Conservation (phyloP, 1,140 invertebrate species). For the Procambarus clarkii region DNA sequence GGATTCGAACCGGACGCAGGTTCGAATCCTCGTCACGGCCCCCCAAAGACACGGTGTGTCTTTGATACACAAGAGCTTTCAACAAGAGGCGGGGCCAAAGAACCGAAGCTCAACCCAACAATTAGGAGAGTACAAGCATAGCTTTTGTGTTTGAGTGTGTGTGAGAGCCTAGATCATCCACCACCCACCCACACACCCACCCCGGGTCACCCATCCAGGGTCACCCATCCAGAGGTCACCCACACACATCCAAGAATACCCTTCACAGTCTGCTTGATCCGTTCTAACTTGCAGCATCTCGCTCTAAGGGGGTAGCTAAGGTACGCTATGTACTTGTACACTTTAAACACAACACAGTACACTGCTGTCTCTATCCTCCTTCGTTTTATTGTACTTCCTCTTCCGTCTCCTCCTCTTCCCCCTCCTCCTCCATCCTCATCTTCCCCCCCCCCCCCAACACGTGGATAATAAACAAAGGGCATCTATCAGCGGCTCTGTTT, state of each 20-base stretch:
- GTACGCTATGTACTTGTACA: background rate
- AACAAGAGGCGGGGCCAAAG: too few relatives aligned
- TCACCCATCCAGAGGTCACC: background rate
- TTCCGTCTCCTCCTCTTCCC: background rate
- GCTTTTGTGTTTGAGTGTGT: background rate
- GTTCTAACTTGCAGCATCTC: too few relatives aligned
- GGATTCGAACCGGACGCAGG: too few relatives aligned
- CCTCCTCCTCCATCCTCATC: background rate
- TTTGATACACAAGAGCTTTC: too few relatives aligned
- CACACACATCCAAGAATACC: background rate
- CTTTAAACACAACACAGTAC: background rate
- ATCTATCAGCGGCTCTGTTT: too few relatives aligned
- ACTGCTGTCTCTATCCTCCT: background rate
- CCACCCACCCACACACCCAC: too few relatives aligned
- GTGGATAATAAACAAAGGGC: too few relatives aligned
- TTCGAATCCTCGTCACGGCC: too few relatives aligned
- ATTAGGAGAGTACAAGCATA: too few relatives aligned
- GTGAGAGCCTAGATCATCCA: background rate
- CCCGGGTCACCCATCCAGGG: background rate
- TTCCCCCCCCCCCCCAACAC: background rate
- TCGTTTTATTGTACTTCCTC: background rate
- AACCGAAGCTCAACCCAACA: too few relatives aligned
- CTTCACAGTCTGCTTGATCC: background rate
- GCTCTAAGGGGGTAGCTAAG: too few relatives aligned
- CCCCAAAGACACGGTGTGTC: too few relatives aligned